Percentiles rank a stretch among this genome's conserved stretches.
Evolutionary conservation across 2,113 vertebrate species (phyloP).

Genomic region (Callipepla californica): DNA sequence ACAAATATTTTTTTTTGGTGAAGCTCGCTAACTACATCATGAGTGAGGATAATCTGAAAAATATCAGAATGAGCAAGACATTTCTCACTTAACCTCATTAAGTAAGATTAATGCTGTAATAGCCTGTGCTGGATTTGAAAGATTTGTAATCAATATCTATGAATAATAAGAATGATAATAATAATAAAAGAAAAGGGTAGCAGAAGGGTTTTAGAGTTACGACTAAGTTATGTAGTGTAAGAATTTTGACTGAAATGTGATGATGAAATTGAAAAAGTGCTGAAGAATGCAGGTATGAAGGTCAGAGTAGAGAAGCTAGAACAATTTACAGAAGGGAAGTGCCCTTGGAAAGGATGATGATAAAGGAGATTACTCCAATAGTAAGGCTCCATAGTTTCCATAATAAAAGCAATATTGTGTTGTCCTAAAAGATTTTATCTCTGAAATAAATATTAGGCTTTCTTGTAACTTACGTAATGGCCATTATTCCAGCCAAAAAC

Average conservation of each 20-base stretch:
- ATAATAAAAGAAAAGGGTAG: not conserved
- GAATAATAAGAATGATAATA: not conserved
- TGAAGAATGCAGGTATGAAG: not conserved
- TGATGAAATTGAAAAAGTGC: not conserved
- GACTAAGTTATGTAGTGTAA: not conserved
- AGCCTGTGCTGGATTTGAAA: not conserved
- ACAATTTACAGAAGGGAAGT: not conserved
- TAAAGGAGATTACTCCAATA: not conserved
- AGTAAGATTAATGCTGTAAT: not conserved
- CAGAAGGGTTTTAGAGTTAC: not conserved
- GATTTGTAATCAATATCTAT: not conserved
- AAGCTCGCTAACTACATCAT: not conserved
- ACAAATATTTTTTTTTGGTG: not conserved
- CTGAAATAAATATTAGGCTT: conserved; percentile 26
- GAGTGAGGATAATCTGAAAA: not conserved
- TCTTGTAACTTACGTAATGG: not conserved
- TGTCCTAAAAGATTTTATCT: not conserved
- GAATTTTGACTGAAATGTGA: not conserved
- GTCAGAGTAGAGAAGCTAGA: not conserved
- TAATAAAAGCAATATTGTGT: not conserved
- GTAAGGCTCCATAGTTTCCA: not conserved
- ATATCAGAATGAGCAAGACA: not conserved
- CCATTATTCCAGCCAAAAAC: not conserved
- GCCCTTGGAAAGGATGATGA: not conserved
- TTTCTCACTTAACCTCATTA: not conserved